Percentiles rank a stretch among this genome's conserved stretches.
phyloP scores from a whole-genome alignment of 2,797 vertebrate species.

The Mionectes olivaceus region DNA sequence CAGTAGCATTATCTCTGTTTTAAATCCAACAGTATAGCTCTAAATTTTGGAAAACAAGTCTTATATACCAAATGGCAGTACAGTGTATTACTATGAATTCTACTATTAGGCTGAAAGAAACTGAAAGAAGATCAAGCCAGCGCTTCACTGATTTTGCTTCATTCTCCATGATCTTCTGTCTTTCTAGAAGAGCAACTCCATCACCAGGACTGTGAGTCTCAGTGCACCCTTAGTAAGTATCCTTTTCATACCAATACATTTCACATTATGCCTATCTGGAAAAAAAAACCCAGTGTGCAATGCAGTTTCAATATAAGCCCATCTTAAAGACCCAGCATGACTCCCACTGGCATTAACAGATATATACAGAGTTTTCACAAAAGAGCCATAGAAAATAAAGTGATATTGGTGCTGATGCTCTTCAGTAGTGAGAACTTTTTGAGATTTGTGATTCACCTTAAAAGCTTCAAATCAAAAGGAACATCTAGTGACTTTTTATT shows the following conservation, averaged over 20 bases:
- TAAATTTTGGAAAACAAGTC: neutral
- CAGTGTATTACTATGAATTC: neutral
- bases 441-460: neutral
- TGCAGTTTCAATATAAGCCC: fast-evolving
- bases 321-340: neutral
- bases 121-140: neutral
- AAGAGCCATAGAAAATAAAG: neutral
- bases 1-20: neutral
- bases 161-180: neutral
- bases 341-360: neutral
- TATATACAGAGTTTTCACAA: neutral
- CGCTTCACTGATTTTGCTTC: neutral
- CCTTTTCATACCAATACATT: neutral
- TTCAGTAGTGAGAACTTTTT: neutral
- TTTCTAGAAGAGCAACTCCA: neutral
- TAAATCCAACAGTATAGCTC: neutral
- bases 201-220: neutral
- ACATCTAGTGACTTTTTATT: neutral
- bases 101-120: neutral
- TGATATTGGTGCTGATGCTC: neutral
- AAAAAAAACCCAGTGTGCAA: neutral
- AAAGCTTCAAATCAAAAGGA: neutral
- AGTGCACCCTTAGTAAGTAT: neutral
- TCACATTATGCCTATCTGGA: neutral
- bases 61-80: neutral